A percentile compares a stretch with the other conserved stretches of the same genome.
phyloP scores from a whole-genome alignment of 2,888 invertebrate species.

The Conus canariensis region DNA sequence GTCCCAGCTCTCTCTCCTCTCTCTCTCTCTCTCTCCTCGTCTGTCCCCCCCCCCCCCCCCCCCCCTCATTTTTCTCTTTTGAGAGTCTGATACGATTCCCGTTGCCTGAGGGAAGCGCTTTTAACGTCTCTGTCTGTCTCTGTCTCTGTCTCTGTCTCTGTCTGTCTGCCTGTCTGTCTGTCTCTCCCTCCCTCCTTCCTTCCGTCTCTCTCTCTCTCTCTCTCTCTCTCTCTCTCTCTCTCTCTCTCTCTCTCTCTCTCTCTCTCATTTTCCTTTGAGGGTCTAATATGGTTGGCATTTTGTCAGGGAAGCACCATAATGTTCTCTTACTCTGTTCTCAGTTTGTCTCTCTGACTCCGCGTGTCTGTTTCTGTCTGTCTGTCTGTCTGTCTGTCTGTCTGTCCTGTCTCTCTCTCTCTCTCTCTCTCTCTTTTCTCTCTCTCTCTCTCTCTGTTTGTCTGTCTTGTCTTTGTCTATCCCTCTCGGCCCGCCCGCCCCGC shows the following conservation, averaged over 20 bases:
- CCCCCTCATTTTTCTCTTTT: background rate
- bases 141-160: background rate
- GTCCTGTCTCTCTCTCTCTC: conserved; percentile 16
- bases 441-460: conserved; percentile 26
- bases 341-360: background rate
- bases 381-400: conserved; percentile 1
- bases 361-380: conserved; percentile 22
- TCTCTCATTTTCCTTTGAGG: too few relatives aligned
- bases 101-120: too few relatives aligned
- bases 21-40: background rate
- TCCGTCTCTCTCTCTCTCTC: conserved; percentile 17
- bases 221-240: background rate
- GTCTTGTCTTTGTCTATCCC: background rate
- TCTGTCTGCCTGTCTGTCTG: background rate
- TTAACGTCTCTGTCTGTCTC: background rate
- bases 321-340: conserved; percentile 3
- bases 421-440: conserved; percentile 17
- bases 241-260: too few relatives aligned
- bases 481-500: background rate
- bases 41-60: too few relatives aligned
- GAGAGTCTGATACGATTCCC: too few relatives aligned
- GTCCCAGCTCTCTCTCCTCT: background rate
- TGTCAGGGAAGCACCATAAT: background rate
- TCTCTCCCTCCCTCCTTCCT: background rate
- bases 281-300: too few relatives aligned